These are phyloP conservation scores for Mystacornis crossleyi DNA, from an alignment of 2,113 vertebrate genomes.

Conservation along the genomic window DNA sequence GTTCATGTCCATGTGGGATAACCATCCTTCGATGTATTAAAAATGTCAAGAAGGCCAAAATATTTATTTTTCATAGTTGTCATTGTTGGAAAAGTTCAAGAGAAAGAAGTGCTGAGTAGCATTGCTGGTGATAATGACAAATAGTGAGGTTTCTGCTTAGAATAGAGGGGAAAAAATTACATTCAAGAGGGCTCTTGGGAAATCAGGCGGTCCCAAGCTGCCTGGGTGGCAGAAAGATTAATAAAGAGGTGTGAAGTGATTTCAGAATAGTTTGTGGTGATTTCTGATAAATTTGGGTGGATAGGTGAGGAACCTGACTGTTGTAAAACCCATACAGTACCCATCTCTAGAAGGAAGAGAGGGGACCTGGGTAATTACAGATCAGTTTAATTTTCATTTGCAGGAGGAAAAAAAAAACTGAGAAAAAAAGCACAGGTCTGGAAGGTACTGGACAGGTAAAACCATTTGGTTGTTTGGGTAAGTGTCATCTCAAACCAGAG, in stretches of 20 bases:
- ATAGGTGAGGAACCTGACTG: neutral
- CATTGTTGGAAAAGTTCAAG: neutral
- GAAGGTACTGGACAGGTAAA: neutral
- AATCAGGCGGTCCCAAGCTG: neutral
- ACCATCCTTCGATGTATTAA: too few species aligned
- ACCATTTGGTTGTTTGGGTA: neutral
- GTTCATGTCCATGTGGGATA: neutral
- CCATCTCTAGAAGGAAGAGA: neutral
- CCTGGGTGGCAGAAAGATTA: neutral
- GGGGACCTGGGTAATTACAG: neutral
- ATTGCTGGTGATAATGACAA: neutral
- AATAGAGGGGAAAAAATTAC: neutral
- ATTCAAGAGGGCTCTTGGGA: neutral
- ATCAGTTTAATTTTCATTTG: neutral
- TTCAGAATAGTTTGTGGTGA: neutral
- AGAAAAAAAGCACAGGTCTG: neutral
- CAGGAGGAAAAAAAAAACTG: neutral
- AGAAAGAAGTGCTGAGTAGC: neutral
- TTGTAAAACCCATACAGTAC: rapidly evolving
- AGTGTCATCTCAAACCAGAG: neutral
- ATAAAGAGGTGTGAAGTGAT: neutral
- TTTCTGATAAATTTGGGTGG: neutral
- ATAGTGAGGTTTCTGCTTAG: neutral
- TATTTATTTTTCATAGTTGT: neutral
- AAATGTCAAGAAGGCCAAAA: neutral